Evolutionary conservation across 92 coral and sea anemone genomes (phyloP).

Genomic region (Zoanthus sociatus): DNA sequence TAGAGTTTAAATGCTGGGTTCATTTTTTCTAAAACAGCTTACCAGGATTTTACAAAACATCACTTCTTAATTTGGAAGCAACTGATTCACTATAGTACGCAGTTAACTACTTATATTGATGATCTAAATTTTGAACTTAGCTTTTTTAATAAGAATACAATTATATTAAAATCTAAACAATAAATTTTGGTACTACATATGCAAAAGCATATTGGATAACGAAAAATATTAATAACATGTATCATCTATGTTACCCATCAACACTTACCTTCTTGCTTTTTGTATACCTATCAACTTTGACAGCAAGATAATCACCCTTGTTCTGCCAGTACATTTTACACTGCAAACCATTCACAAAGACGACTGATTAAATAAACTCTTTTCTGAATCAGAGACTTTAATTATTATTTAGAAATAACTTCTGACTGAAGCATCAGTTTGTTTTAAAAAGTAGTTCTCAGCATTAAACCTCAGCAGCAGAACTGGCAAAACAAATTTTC

Average conservation of each 20-base stretch:
- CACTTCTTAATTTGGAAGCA: too few species aligned
- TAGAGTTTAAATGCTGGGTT: too few species aligned
- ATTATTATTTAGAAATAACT: background rate
- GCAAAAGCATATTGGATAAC: too few species aligned
- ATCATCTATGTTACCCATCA: background rate
- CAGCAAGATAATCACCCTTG: constrained; percentile 94
- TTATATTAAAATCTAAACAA: too few species aligned
- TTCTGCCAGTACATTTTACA: constrained; percentile 98
- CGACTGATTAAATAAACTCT: background rate
- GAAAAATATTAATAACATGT: too few species aligned
- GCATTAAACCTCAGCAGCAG: constrained; percentile 87
- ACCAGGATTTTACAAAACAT: too few species aligned
- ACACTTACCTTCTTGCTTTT: constrained; percentile 85
- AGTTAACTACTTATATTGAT: too few species aligned
- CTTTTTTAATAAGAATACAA: too few species aligned
- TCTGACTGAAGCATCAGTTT: constrained; percentile 18
- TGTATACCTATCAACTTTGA: constrained; percentile 94
- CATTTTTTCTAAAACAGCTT: too few species aligned
- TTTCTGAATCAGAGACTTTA: background rate
- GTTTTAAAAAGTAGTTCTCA: constrained; percentile 62
- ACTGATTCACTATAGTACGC: too few species aligned
- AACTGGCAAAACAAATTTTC: constrained; percentile 85
- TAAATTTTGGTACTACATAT: too few species aligned
- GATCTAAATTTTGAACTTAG: too few species aligned
- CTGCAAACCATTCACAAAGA: constrained; percentile 49